Conservation (phyloP, 2,113 vertebrate genomes). For the Chaenogobius annularis region DNA sequence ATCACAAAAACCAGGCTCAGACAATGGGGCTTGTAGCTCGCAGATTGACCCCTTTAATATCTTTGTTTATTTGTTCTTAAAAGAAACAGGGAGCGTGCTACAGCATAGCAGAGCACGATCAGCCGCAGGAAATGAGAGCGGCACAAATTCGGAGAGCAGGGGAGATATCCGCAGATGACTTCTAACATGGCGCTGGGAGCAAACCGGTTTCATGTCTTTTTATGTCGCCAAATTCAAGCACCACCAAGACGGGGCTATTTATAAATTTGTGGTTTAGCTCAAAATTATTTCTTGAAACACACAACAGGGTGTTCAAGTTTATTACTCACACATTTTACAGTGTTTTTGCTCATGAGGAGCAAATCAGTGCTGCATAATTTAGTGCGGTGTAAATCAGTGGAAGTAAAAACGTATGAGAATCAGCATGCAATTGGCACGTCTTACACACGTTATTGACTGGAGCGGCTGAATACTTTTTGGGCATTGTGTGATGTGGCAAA, state of each 20-base stretch:
- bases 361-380: slow-evolving; percentile 5
- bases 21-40: slow-evolving; percentile 33
- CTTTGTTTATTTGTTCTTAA: slow-evolving; percentile 60
- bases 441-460: background rate
- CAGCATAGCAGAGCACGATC: slow-evolving; percentile 64
- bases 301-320: slow-evolving; percentile 14
- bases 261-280: background rate
- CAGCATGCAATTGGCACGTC: background rate
- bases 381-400: slow-evolving; percentile 3
- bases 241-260: background rate
- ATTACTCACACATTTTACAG: slow-evolving; percentile 12
- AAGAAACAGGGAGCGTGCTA: slow-evolving; percentile 50
- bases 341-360: slow-evolving; percentile 5
- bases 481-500: background rate
- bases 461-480: background rate
- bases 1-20: slow-evolving; percentile 49
- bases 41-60: slow-evolving; percentile 31
- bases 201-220: slow-evolving; percentile 1
- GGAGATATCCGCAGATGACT: slow-evolving; percentile 19
- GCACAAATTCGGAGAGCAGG: slow-evolving; percentile 21
- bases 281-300: slow-evolving; percentile 7
- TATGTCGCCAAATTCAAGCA: background rate
- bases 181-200: slow-evolving; percentile 14
- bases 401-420: background rate
- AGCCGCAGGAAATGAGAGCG: slow-evolving; percentile 54